Base-by-base conservation (phyloP, 2,888 invertebrate genomes). In the Lacanobia oleracea region DNA sequence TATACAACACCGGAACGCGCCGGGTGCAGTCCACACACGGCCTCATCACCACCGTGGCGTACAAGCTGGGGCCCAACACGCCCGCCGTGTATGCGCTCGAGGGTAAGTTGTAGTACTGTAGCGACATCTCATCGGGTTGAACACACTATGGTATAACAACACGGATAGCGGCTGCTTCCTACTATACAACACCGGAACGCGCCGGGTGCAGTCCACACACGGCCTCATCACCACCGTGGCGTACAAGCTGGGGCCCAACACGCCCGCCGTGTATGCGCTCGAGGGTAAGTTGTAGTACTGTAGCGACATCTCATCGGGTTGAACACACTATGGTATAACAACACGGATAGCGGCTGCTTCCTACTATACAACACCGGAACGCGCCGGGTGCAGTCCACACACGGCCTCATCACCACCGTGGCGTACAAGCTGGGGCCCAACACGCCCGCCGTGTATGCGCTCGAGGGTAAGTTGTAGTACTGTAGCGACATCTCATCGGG, bases 311-410 rank as follows among this genome's bases (percentile, higher is more conserved):
- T 27, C 27, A 27, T 27, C 27, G 27, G 27, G 27, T 27, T 27
- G 27, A 27, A 27, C 27, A 27, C 27, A 27, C 27, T 27, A 27
- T 27, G 27, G 27, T 27, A 27, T 27, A 27, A 27, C 27, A 27
- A 27, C 27, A 27, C 27, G 27, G 27, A 27, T 27, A 98, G 99
- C 65, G 99, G 99, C 0, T 99, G 99, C 86, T 99, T 99, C 93
- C 95, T 99, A 27, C 96, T 99, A 0, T 99, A 98, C 93, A 99
- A 99, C 91, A 99, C 99, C 0, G 99, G 99, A 0, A 96, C 97
- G 0, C 96, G 97, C 67, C 97, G 97, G 56, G 98, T 99, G 0
- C 97, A 98, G 86, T 99, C 99, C 1, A 97, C 98, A 0, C 98
- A 98, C 87, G 99, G 99, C 0, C 96, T 99, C 6, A 94, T 99